Base-by-base conservation (phyloP, 2,888 invertebrate species). In the Rapana venosa region DNA sequence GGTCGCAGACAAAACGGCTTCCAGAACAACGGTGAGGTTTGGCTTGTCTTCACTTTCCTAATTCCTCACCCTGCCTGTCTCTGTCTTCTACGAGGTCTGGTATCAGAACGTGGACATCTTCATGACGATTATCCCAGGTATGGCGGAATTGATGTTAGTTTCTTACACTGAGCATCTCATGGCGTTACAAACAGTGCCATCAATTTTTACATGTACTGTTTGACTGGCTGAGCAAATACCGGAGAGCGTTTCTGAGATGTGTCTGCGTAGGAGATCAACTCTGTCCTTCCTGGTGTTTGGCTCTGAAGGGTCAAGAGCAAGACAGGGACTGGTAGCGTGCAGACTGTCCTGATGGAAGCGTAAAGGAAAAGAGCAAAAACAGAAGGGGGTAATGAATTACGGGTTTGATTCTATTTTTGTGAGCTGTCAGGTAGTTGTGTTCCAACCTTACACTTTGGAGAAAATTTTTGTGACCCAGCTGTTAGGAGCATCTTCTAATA, bases 31-130 rank as follows among this genome's bases (percentile, higher is more conserved):
- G 17, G 32, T 77, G 77, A 77, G 77, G 20, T 77, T 32, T 77
- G 77, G 77, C 26, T 20, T 77, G 77, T 77, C 26, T 77, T 6
- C 77, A 77, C 77, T 0, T 77, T 77, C 77, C 26, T 77, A 32
- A 2, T 77, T n/a, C 15, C 77, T 77, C 17, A 77, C 77, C 32
- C 77, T 77, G 77, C 77, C 77, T 35, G 35, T 88, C 36, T 88
- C 66, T 32, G 88, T 83, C 26, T 83, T 36, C 36, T 83, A 32
- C 77, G 13, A 26, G 0, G 4, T 83, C 22, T 83, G 81, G 47
- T 47, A 36, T 11, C 22, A 17, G n/a, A n/a, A 79, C 36, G 22
- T 83, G 22, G 47, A 47, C 26, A 36, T 5, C 47, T 30, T 22
- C 47, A 47, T 22, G 6, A 47, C 1, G 1, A 20, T 36, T 2